phyloP scores from a whole-genome alignment of 1,140 invertebrate species.

The Mercenaria mercenaria region DNA sequence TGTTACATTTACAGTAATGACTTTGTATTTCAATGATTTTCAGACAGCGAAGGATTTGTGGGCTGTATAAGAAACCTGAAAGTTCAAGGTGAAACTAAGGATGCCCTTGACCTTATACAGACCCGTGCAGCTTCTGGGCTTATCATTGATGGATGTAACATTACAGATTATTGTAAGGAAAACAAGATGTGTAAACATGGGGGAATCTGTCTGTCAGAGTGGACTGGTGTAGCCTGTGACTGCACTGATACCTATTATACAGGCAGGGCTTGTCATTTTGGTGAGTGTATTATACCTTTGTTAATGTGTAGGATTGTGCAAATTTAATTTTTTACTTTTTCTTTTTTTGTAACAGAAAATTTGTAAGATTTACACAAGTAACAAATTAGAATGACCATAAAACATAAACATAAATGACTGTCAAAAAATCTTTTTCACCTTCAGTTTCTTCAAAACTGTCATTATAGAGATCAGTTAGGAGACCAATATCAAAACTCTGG shows the following conservation, averaged over 20 bases:
- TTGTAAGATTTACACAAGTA: too few relatives aligned
- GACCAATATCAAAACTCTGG: too few relatives aligned
- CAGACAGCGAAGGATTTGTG: constrained; percentile 89
- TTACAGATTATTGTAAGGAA: constrained; percentile 95
- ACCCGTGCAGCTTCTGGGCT: constrained; percentile 91
- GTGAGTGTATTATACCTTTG: too few relatives aligned
- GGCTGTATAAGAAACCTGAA: constrained; percentile 96
- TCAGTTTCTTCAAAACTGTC: too few relatives aligned
- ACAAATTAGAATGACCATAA: too few relatives aligned
- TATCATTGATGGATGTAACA: constrained; percentile 95
- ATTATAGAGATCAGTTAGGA: too few relatives aligned
- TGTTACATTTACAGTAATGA: too few relatives aligned
- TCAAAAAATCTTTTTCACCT: too few relatives aligned
- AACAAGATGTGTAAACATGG: constrained; percentile 97
- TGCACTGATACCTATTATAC: constrained; percentile 94
- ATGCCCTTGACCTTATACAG: constrained; percentile 93
- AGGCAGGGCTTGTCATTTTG: constrained; percentile 97
- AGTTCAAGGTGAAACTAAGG: constrained; percentile 92
- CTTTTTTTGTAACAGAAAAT: too few relatives aligned
- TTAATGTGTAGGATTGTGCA: neutral
- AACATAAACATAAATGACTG: too few relatives aligned
- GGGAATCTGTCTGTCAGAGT: constrained; percentile 95
- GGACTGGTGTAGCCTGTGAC: constrained; percentile 94
- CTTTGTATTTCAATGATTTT: neutral
- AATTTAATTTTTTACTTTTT: too few relatives aligned